Percentiles rank a stretch among this genome's conserved stretches.
Conservation (phyloP, 30 jellyfish, hydroid and myxozoan species). For the Aurelia aurita region DNA sequence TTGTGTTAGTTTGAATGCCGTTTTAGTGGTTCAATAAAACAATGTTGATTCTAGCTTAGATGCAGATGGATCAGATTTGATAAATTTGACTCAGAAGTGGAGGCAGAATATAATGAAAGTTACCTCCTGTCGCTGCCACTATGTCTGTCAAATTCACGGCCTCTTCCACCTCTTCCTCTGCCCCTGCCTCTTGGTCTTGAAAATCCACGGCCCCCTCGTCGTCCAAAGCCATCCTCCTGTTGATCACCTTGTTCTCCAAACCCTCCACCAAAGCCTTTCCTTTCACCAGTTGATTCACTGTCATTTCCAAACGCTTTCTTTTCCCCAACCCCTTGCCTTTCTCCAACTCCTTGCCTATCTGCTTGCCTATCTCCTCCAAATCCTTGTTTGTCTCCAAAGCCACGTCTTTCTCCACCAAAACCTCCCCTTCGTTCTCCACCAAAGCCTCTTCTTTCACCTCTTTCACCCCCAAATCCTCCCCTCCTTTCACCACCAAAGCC, state of each 20-base stretch:
- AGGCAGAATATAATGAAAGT: too few species aligned
- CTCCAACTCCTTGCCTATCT: slow-evolving; percentile 59
- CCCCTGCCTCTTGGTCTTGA: slow-evolving; percentile 94
- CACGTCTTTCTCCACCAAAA: slow-evolving; percentile 62
- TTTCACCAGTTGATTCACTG: slow-evolving; percentile 63
- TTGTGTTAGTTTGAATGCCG: too few species aligned
- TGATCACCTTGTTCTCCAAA: slow-evolving; percentile 33
- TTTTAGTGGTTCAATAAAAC: too few species aligned
- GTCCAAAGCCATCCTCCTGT: slow-evolving; percentile 60
- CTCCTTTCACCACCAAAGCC: slow-evolving; percentile 69
- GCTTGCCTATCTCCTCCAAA: slow-evolving; percentile 33
- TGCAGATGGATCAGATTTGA: too few species aligned
- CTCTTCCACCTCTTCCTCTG: slow-evolving; percentile 89
- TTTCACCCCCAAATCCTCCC: slow-evolving; percentile 27
- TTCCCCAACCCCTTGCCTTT: slow-evolving; percentile 63
- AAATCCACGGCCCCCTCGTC: slow-evolving; percentile 66
- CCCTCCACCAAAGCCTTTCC: slow-evolving; percentile 69
- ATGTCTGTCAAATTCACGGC: slow-evolving; percentile 97
- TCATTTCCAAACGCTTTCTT: slow-evolving; percentile 67
- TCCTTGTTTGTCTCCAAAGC: slow-evolving; percentile 74
- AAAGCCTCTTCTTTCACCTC: slow-evolving; percentile 69
- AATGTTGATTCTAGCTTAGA: too few species aligned
- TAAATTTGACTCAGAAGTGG: too few species aligned
- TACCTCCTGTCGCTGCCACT: slow-evolving; percentile 99
- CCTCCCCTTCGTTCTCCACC: slow-evolving; percentile 61